Percentiles rank a stretch among this genome's conserved stretches.
phyloP scores from a whole-genome alignment of 2,888 invertebrate genomes.

The Coleophora flavipennella region DNA sequence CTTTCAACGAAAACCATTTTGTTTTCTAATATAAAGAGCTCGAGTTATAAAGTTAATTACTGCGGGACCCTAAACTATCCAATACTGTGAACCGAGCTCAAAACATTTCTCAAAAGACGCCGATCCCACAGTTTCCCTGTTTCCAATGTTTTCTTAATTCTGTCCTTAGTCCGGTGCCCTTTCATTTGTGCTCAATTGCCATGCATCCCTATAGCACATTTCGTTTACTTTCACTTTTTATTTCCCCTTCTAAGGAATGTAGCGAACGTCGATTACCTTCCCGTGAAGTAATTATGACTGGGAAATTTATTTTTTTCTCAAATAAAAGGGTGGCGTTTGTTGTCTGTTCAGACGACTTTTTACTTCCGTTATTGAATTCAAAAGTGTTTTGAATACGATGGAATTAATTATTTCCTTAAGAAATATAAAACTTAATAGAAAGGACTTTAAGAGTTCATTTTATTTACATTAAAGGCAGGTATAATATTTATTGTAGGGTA shows the following conservation, averaged over 20 bases:
- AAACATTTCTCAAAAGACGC: too few species aligned
- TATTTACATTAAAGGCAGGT: too few species aligned
- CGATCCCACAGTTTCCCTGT: constrained; percentile 23
- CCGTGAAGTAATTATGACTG: constrained; percentile 44
- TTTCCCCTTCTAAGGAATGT: constrained; percentile 47
- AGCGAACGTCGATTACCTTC: constrained; percentile 31
- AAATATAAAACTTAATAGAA: too few species aligned
- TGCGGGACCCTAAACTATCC: too few species aligned
- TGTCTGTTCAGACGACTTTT: constrained; percentile 1
- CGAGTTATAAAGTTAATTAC: too few species aligned
- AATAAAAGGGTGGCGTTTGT: constrained; percentile 21
- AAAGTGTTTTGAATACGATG: not conserved
- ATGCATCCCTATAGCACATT: constrained; percentile 60
- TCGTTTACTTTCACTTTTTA: constrained; percentile 58
- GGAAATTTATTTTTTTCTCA: constrained; percentile 34
- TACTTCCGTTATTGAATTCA: constrained; percentile 3
- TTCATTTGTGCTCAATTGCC: constrained; percentile 62
- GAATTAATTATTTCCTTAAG: too few species aligned
- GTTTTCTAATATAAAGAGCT: too few species aligned
- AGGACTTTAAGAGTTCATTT: too few species aligned
- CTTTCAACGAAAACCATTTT: too few species aligned
- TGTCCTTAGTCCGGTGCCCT: constrained; percentile 50
- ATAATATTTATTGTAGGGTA: too few species aligned
- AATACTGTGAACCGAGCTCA: too few species aligned
- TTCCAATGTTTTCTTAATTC: constrained; percentile 55